Percentiles rank a stretch among this genome's conserved stretches.
Evolutionary conservation across 1,140 invertebrate genomes (phyloP).

Genomic region (Brachionus manjavacas): DNA sequence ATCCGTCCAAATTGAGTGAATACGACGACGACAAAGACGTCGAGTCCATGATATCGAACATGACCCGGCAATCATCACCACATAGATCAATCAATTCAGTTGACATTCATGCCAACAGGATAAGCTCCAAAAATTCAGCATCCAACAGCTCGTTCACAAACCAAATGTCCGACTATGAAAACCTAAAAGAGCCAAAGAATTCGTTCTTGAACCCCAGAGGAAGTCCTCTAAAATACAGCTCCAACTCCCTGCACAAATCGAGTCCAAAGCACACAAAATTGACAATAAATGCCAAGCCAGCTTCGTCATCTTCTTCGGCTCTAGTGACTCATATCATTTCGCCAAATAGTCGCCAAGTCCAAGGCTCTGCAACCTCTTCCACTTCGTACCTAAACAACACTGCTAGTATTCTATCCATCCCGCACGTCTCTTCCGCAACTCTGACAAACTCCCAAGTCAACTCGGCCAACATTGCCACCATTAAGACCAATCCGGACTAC

Average conservation of each 20-base stretch:
- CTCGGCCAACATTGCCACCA: background rate
- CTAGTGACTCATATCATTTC: background rate
- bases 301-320: background rate
- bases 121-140: constrained; percentile 13
- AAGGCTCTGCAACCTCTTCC: background rate
- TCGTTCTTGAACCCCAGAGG: background rate
- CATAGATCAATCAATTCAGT: constrained; percentile 4
- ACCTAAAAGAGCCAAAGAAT: background rate
- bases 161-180: background rate
- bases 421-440: background rate
- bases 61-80: constrained; percentile 15
- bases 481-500: constrained; percentile 6
- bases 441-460: background rate
- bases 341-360: background rate
- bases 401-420: background rate
- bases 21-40: constrained; percentile 24
- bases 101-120: background rate
- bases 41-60: constrained; percentile 14
- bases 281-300: background rate
- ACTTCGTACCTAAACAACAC: background rate
- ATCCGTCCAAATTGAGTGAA: constrained; percentile 23
- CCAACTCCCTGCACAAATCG: background rate
- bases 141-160: background rate
- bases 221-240: background rate
- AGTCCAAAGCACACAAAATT: background rate